Base-by-base conservation (phyloP, 2,113 vertebrate genomes). In the Calypte anna region DNA sequence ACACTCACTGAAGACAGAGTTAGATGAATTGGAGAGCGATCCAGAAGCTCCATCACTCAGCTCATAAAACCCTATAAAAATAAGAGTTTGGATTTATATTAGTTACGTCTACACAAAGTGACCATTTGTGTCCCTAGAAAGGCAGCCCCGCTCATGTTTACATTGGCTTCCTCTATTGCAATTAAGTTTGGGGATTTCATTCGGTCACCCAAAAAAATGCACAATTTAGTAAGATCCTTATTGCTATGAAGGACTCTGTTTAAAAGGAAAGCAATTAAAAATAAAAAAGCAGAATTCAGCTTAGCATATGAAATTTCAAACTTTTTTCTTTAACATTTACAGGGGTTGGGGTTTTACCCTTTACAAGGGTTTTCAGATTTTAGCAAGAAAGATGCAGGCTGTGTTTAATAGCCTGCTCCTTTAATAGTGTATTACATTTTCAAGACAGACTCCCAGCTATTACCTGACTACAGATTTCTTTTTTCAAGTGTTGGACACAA, bases 1-100 rank as follows among this genome's bases (percentile, higher is more conserved):
- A 98, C 99, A 99, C 83, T 99, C 99, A 88, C 99, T 99, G 98
- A 99, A 99, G 96, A 99, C 98, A 0, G 99, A 99, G 98, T 99
- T 99, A 55, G 99, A 99, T 9, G 99, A 99, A 98, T 99, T 99
- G 84, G 99, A 99, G 84, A 99, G 98, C 12, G 99, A 99, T 86
- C 98, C 99, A 4, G 99, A 99, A 82, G 98, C 97, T 57, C 98
- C 98, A 85, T 99, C 99, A 87, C 99, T 99, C 97, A 99, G 97
- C 94, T 99, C 99, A 88, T 99, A 99, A 98, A 99, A 99, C 86
- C 99, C 99, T 99, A 94, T 73, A 96, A 91, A 97, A 97, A 97
- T 79, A 95, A 97, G 96, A 97, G 96, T 86, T 96, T 92, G 96
- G 91, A 79, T 94, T 95, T 92, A 81, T 62, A 43, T 95, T 93